Base-by-base conservation (phyloP, 2,113 vertebrate genomes). In the Junco hyemalis region DNA sequence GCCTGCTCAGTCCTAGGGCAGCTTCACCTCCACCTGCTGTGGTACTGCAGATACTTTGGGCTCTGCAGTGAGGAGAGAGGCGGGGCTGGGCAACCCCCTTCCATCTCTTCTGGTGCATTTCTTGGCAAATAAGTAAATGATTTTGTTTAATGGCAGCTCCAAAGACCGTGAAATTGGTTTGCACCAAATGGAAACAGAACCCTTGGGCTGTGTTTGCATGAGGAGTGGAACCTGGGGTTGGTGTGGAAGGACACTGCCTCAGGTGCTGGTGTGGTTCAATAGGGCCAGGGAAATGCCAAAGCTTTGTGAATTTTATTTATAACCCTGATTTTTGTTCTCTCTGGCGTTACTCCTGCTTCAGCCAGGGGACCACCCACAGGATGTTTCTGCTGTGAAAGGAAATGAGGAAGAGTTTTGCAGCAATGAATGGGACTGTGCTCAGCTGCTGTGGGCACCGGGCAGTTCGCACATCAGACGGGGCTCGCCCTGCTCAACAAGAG, bases 381-480 rank as follows among this genome's bases (percentile, higher is more conserved):
- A 22, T 8, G 2, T 63, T 84, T 68, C 44, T 89, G 28, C 29
- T 65, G 35, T 2, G 5, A 69, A 65, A 65, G 23, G 45, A 56
- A 40, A 24, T 11, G 45, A 77, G 33, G 26, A 77, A 45, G 40
- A 83, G 4, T 44, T 88, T 48, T 45, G 47, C 31, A 63, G 47
- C 56, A 42, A 25, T 18, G 22, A 5, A 18, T 0, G 15, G 47
- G 44, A 25, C 36, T 61, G 31, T 4, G 25, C 50, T 73, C 56
- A 70, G 64, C 5, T 38, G 0, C 77, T 61, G 31, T 0, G 0
- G 45, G 24, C 36, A 47, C 16, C 0, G 0, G 36, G 17, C 22
- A 77, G 9, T 21, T 93, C 17, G 60, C 60, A 61, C 0, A 18
- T 33, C 53, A 83, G n/a, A 5, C 23, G 25, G 65, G 17, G 22